These are phyloP conservation scores for Dioctria rufipes DNA, from an alignment of 2,888 invertebrate species.

Conservation along the genomic window DNA sequence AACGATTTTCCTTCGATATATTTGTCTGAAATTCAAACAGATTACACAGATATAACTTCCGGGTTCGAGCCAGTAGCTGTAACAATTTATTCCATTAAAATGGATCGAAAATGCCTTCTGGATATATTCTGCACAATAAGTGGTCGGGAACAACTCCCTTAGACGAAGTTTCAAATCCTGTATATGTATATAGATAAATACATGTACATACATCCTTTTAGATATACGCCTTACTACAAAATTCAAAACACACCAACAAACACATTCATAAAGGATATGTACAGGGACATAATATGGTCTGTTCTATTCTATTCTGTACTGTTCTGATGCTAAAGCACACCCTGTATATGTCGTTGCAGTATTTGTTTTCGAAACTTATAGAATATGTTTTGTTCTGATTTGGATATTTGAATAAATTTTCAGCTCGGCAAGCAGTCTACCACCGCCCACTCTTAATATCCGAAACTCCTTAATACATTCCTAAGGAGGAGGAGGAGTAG, in stretches of 20 bases:
- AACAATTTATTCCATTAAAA: constrained; percentile 49
- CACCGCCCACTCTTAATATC: constrained; percentile 36
- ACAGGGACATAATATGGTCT: background rate
- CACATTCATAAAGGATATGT: too few species aligned
- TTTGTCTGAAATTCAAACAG: constrained; percentile 49
- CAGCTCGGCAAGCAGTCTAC: constrained; percentile 28
- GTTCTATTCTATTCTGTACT: background rate
- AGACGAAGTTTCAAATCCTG: constrained; percentile 26
- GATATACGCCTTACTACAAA: too few species aligned
- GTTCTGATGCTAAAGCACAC: background rate
- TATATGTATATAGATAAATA: constrained; percentile 2
- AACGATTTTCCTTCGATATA: constrained; percentile 25
- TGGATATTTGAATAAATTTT: constrained; percentile 47
- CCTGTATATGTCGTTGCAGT: background rate
- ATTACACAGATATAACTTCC: constrained; percentile 52
- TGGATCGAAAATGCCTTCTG: constrained; percentile 49
- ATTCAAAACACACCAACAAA: too few species aligned
- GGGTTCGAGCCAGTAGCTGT: constrained; percentile 29
- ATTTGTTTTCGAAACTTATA: constrained; percentile 48
- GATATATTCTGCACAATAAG: constrained; percentile 45
- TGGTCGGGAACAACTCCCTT: constrained; percentile 22
- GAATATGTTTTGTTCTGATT: constrained; percentile 38
- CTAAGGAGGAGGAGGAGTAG: background rate
- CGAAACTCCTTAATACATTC: constrained; percentile 22
- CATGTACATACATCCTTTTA: too few species aligned